Evolutionary conservation across 23 tunicate species (phyloP).

Genomic region (Trididemnum clinides): DNA sequence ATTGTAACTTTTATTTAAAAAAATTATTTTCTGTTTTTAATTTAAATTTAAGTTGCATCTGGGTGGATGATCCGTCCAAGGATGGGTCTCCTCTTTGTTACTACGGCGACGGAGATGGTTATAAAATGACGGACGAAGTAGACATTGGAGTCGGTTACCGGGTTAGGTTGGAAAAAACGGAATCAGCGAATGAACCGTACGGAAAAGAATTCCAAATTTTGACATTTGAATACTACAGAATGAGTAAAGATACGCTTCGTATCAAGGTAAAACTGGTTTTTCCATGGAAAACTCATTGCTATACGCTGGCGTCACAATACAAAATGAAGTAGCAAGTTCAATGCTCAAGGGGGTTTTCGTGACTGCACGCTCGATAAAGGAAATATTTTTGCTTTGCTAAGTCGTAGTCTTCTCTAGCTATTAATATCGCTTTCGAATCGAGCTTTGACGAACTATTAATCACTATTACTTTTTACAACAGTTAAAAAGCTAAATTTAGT

Average conservation of each 20-base stretch:
- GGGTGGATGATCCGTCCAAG: not conserved
- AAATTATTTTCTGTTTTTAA: not conserved
- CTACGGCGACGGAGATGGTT: slow-evolving; percentile 41
- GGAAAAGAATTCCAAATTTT: slow-evolving; percentile 53
- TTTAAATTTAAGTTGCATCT: not conserved
- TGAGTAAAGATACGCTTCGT: slow-evolving; percentile 54
- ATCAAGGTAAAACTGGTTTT: slow-evolving; percentile 74
- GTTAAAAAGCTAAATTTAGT: no score
- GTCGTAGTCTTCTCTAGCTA: no score
- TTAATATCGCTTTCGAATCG: no score
- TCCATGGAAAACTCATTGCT: no score
- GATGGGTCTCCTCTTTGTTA: slow-evolving; percentile 35
- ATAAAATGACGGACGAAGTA: not conserved
- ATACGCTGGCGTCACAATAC: no score
- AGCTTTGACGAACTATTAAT: no score
- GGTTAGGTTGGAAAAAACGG: not conserved
- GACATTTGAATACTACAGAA: not conserved
- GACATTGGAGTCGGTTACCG: slow-evolving; percentile 5
- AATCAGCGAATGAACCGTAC: slow-evolving; percentile 1
- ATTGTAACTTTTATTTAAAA: not conserved
- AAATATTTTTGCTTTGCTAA: no score
- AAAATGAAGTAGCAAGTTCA: no score
- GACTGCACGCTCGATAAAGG: no score
- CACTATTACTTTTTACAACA: no score
- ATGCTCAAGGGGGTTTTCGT: no score